Base-by-base conservation (phyloP, 1,140 invertebrate species). In the Drosophila kohkoa region DNA sequence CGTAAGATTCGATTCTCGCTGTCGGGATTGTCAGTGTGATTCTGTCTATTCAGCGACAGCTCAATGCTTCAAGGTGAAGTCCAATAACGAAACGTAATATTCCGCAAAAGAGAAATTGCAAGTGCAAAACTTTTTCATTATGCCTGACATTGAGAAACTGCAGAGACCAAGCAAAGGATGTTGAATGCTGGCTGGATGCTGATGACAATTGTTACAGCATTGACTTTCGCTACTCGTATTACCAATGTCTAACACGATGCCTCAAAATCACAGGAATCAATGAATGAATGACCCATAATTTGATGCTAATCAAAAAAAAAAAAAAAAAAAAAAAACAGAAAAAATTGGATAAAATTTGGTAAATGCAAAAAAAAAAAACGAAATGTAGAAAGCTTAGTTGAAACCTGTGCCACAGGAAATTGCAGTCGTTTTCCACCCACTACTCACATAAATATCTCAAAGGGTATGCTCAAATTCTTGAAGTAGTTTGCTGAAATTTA, bases 61-160 rank as follows among this genome's bases (percentile, higher is more conserved):
- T n/a, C 41, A 43, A 43, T 43, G 15, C 62, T 66, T 66, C 69
- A 72, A 76, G 66, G 58, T 58, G 66, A 75, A 58, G n/a, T 38
- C 57, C 30, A 65, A 52, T 25, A 46, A 65, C 7, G 28, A 64
- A 45, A 30, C 5, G 35, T 52, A 65, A 65, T 41, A 67, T 74
- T 32, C 30, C 82, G 75, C 82, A 78, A 38, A 38, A 69, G 28
- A 46, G 59, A 65, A 81, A 69, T 76, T 65, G 60, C 68, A 65
- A 76, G 68, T 67, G 77, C 59, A 64, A 51, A 66, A 86, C 64
- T 54, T 81, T 86, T 76, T 69, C 70, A 81, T 81, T 86, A 59
- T 46, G 74, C 51, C 51, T 81, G 81, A 85, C 81, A 85, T 81
- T 85, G 81, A 85, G 69, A 74, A 74, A 75, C 52, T 68, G 73